A percentile compares a stretch with the other conserved stretches of the same genome.
Evolutionary conservation across 2,888 invertebrate genomes (phyloP).

Genomic region (Caenorhabditis japonica): DNA sequence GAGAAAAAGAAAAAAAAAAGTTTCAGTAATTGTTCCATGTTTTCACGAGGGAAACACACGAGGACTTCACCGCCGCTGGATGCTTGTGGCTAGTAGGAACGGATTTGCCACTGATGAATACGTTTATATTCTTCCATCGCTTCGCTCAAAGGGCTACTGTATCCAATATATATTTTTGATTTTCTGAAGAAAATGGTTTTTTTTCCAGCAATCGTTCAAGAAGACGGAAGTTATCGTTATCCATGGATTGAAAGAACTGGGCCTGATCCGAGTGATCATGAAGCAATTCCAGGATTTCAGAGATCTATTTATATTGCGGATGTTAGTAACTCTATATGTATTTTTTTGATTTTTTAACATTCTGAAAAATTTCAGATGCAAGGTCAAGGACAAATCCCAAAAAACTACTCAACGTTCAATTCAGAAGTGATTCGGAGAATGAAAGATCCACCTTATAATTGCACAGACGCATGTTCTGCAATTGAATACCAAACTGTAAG

Average conservation of each 20-base stretch:
- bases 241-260: slow-evolving; percentile 35
- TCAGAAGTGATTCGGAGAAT: slow-evolving; percentile 56
- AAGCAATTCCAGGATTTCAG: slow-evolving; percentile 35
- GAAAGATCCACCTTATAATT: slow-evolving; percentile 61
- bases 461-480: slow-evolving; percentile 43
- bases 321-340: slow-evolving; percentile 11
- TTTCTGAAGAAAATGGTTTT: not conserved
- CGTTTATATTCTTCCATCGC: slow-evolving; percentile 59
- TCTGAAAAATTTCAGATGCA: slow-evolving; percentile 49
- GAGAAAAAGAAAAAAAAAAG: not conserved
- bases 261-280: slow-evolving; percentile 23
- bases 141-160: slow-evolving; percentile 52
- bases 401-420: slow-evolving; percentile 44
- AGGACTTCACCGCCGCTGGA: slow-evolving; percentile 39
- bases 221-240: slow-evolving; percentile 26
- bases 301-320: slow-evolving; percentile 41
- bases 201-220: slow-evolving; percentile 11
- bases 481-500: slow-evolving; percentile 22
- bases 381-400: slow-evolving; percentile 30
- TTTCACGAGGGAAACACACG: slow-evolving; percentile 46
- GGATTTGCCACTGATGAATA: slow-evolving; percentile 64
- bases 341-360: not conserved
- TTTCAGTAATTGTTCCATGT: slow-evolving; percentile 59
- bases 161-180: not conserved
- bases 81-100: slow-evolving; percentile 31